Evolutionary conservation across 1,140 invertebrate species (phyloP).

Genomic region (Euura lappo): DNA sequence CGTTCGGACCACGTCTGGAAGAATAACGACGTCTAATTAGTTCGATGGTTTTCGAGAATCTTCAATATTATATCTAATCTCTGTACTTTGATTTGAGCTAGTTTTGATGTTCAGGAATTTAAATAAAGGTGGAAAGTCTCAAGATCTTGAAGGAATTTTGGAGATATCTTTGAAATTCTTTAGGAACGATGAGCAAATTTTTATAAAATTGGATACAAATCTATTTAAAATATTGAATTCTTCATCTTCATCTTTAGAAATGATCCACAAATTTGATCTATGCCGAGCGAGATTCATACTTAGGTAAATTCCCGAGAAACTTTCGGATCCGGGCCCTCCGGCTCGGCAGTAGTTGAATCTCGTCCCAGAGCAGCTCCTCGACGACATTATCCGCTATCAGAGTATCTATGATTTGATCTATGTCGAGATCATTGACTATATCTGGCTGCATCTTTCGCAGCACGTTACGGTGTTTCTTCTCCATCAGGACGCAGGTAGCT

Average conservation of each 20-base stretch:
- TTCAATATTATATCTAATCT: conserved; percentile 1
- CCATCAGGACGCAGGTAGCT: conserved; percentile 37
- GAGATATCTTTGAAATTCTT: too few relatives aligned
- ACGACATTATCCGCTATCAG: conserved; percentile 44
- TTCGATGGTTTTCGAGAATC: neutral
- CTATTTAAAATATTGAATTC: too few relatives aligned
- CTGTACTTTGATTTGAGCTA: too few relatives aligned
- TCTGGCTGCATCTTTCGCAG: conserved; percentile 35
- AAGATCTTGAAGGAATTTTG: too few relatives aligned
- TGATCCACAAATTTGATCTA: too few relatives aligned
- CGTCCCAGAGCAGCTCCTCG: conserved; percentile 38
- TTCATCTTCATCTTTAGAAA: too few relatives aligned
- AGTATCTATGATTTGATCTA: conserved; percentile 47
- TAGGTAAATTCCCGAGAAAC: conserved; percentile 46
- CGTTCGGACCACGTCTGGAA: conserved; percentile 44
- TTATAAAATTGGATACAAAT: too few relatives aligned
- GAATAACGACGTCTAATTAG: conserved; percentile 1
- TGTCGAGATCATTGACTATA: conserved; percentile 50
- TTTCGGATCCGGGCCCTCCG: conserved; percentile 35
- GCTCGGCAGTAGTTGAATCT: conserved; percentile 36
- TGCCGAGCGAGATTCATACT: conserved; percentile 1
- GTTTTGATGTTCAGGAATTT: too few relatives aligned
- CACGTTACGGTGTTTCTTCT: conserved; percentile 41
- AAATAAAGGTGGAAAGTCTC: too few relatives aligned
- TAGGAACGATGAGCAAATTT: too few relatives aligned